Percentiles rank a stretch among this genome's conserved stretches.
phyloP scores from a whole-genome alignment of 2,113 vertebrate genomes.

The Turnix velox region DNA sequence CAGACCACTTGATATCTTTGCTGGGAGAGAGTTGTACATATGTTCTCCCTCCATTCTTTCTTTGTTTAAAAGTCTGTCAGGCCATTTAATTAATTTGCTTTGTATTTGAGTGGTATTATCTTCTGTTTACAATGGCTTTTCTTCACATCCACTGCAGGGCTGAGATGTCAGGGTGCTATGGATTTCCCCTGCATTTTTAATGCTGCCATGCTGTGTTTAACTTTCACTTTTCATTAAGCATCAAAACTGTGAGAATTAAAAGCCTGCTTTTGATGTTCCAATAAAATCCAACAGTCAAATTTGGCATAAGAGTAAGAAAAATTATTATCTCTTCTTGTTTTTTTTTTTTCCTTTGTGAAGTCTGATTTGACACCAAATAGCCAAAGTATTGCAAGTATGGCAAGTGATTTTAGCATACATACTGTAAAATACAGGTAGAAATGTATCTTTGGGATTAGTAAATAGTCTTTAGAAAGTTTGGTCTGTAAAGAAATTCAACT shows the following conservation, averaged over 20 bases:
- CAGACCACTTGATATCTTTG: constrained; percentile 10
- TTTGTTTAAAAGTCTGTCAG: constrained; percentile 51
- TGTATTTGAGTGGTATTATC: constrained; percentile 56
- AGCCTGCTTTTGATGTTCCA: constrained; percentile 76
- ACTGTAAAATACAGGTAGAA: not conserved
- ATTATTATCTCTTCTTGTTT: no score
- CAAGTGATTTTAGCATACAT: constrained; percentile 7
- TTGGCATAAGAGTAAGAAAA: constrained; percentile 72
- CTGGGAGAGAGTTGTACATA: not conserved
- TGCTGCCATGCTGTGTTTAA: constrained; percentile 79
- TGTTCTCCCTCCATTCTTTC: constrained; percentile 20
- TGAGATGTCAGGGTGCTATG: constrained; percentile 67
- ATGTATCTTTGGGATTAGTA: not conserved
- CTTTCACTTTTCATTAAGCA: constrained; percentile 81
- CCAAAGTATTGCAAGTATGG: not conserved
- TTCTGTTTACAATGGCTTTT: constrained; percentile 68
- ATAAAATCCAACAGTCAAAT: constrained; percentile 74
- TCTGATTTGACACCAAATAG: constrained; percentile 52
- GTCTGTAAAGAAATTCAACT: not conserved
- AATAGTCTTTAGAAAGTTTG: not conserved
- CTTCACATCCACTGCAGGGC: constrained; percentile 60
- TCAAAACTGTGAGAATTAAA: constrained; percentile 81
- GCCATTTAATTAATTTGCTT: constrained; percentile 54
- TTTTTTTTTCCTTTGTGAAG: not conserved
- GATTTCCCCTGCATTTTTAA: constrained; percentile 74